Evolutionary conservation across 92 coral and sea anemone species (phyloP).

Genomic region (Bergia sp.): DNA sequence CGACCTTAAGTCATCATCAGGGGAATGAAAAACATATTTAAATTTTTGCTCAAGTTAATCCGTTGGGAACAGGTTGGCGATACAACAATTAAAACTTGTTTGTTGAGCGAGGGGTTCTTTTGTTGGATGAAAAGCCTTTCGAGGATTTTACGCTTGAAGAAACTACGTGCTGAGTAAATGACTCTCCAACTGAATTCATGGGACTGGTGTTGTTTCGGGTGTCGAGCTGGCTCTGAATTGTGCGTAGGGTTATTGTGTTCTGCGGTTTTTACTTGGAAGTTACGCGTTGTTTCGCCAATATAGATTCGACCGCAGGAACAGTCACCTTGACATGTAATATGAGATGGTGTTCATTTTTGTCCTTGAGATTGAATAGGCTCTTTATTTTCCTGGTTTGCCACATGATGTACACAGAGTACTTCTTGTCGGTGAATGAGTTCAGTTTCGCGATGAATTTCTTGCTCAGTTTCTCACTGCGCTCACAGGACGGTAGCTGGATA

Average conservation of each 20-base stretch:
- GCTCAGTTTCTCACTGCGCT: constrained; percentile 1
- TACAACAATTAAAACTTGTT: background rate
- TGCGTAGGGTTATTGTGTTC: background rate
- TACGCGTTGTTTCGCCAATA: background rate
- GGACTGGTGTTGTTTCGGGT: too few relatives aligned
- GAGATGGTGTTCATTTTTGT: background rate
- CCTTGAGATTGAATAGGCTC: background rate
- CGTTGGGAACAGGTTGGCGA: background rate
- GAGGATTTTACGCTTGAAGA: background rate
- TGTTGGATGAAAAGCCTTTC: constrained; percentile 6
- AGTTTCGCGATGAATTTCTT: constrained; percentile 19
- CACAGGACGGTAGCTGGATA: background rate
- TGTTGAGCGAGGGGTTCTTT: background rate
- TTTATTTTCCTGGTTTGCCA: background rate
- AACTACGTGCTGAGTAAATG: background rate
- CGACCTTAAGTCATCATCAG: too few relatives aligned
- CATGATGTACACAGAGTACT: background rate
- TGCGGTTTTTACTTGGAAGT: background rate
- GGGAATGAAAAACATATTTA: background rate
- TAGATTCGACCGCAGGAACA: background rate
- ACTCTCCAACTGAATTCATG: too few relatives aligned
- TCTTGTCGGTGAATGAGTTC: background rate
- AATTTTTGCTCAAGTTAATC: background rate
- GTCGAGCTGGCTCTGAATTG: background rate
- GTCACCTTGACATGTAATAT: background rate